A percentile compares a stretch with the other conserved stretches of the same genome.
Evolutionary conservation across 2,113 vertebrate genomes (phyloP).

Genomic region (Siniperca chuatsi): DNA sequence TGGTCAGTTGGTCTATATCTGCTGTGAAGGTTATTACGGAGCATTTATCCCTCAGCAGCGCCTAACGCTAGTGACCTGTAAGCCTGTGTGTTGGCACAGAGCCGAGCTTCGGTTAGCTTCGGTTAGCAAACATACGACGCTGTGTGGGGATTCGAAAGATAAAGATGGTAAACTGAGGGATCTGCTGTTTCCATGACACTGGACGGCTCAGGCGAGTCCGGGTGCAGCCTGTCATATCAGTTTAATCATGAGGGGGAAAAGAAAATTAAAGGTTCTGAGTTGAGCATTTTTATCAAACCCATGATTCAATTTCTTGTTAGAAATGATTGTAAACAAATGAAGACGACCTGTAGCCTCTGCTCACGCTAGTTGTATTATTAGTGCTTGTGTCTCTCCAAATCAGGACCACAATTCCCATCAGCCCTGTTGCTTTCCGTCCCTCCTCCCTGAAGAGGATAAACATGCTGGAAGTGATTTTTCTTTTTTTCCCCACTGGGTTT

Average conservation of each 20-base stretch:
- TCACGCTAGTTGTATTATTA: neutral
- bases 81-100: neutral
- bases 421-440: neutral
- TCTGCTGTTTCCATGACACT: neutral
- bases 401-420: slow-evolving; percentile 6
- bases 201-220: neutral
- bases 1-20: neutral
- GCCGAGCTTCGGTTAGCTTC: neutral
- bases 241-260: neutral
- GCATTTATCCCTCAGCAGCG: too few species aligned
- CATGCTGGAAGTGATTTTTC: neutral
- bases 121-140: neutral
- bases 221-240: neutral
- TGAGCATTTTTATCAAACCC: neutral
- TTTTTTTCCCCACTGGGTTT: neutral
- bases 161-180: neutral
- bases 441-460: neutral
- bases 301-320: neutral
- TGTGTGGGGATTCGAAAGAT: neutral
- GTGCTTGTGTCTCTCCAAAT: neutral
- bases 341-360: neutral
- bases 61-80: slow-evolving; percentile 5
- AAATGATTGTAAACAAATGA: neutral
- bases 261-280: too few species aligned
- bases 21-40: too few species aligned